A percentile compares a stretch with the other conserved stretches of the same genome.
Conservation (phyloP, 2,797 vertebrate species). For the Odontamblyopus rebecca region DNA sequence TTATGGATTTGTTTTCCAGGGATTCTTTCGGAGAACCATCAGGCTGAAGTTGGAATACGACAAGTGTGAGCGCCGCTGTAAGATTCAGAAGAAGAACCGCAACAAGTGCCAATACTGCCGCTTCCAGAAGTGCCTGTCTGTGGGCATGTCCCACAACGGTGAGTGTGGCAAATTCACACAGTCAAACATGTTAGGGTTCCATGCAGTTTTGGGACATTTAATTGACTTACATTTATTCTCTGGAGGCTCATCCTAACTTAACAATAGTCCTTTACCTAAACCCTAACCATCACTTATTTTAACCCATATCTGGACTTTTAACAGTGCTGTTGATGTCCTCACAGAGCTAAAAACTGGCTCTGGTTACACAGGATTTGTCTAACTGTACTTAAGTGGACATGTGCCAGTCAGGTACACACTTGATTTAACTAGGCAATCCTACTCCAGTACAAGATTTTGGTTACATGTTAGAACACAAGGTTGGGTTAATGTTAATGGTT, state of each 20-base stretch:
- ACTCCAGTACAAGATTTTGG: slow-evolving; percentile 17
- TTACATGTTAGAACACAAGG: slow-evolving; percentile 29
- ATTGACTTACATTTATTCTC: too few species aligned
- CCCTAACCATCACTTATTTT: too few species aligned
- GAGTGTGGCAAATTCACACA: slow-evolving; percentile 56
- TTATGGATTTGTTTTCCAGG: slow-evolving; percentile 65
- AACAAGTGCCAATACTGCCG: slow-evolving; percentile 99
- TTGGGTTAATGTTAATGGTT: background rate
- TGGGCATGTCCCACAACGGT: slow-evolving; percentile 99
- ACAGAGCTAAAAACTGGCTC: background rate
- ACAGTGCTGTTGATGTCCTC: too few species aligned
- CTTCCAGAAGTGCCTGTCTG: slow-evolving; percentile 98
- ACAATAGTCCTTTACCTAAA: too few species aligned
- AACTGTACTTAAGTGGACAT: slow-evolving; percentile 12
- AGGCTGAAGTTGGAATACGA: slow-evolving; percentile 93
- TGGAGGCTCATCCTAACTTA: too few species aligned
- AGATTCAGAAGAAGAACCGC: slow-evolving; percentile 97
- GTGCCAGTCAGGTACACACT: slow-evolving; percentile 11
- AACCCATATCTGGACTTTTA: too few species aligned
- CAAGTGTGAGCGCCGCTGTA: slow-evolving; percentile 90
- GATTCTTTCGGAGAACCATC: slow-evolving; percentile 94
- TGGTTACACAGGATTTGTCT: slow-evolving; percentile 16
- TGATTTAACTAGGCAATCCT: slow-evolving; percentile 24
- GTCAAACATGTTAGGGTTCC: background rate
- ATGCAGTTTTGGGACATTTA: too few species aligned